Percentiles rank a stretch among this genome's conserved stretches.
Conservation (phyloP, 1,140 invertebrate species). For the Acromyrmex heyeri region DNA sequence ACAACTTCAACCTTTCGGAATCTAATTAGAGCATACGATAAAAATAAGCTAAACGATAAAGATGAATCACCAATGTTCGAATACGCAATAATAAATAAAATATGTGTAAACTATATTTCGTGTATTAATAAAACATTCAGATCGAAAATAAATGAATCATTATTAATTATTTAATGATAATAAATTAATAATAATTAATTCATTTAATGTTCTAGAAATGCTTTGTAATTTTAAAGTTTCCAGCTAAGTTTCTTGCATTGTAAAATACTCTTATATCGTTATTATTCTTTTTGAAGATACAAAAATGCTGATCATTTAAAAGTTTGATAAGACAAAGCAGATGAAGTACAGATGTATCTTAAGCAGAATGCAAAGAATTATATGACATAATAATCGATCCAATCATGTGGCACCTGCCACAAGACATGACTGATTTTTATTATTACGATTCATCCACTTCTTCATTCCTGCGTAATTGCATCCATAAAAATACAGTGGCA, state of each 20-base stretch:
- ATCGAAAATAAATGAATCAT: neutral
- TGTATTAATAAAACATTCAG: neutral
- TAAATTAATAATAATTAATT: neutral
- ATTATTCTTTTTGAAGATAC: neutral
- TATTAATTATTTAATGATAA: neutral
- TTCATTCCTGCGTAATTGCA: constrained; percentile 10
- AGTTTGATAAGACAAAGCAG: neutral
- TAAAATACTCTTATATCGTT: neutral
- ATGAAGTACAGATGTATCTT: constrained; percentile 11
- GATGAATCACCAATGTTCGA: neutral
- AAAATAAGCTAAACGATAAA: neutral
- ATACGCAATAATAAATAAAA: neutral
- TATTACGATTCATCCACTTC: constrained; percentile 62
- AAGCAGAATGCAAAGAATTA: constrained; percentile 25
- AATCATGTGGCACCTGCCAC: constrained; percentile 63
- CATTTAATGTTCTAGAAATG: neutral
- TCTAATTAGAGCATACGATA: too few species aligned
- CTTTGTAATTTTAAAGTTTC: neutral
- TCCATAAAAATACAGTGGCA: constrained; percentile 36
- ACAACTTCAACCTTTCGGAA: neutral
- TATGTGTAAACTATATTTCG: neutral
- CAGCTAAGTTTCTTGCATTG: neutral
- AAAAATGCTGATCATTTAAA: neutral
- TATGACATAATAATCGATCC: constrained; percentile 61
- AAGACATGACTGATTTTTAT: constrained; percentile 70